Base-by-base conservation (phyloP, 2,888 invertebrate genomes). In the Lapara coniferarum region DNA sequence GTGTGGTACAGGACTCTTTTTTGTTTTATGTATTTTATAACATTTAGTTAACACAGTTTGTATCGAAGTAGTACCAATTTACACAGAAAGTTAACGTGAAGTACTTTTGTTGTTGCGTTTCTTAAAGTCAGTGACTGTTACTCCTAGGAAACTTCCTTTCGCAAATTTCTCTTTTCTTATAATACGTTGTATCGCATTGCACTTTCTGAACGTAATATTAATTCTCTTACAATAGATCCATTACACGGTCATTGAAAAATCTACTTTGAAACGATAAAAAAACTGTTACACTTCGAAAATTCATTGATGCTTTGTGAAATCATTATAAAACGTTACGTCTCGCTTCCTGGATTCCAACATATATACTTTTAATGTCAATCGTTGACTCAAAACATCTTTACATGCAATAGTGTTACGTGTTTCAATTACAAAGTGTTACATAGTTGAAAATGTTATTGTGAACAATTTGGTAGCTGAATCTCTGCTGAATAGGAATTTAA, bases 301-400 rank as follows among this genome's bases (percentile, higher is more conserved):
- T 7, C 13, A 63, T 63, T 63, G 16, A 49, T 49, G 13, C 13
- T 30, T 30, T 30, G 10, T 49, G 19, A 19, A 46, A 49, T 3
- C 19, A 46, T 19, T 49, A 6, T 49, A 63, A 10, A 49, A 63
- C 19, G 49, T 63, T 19, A 49, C 63, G 19, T 19, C 16, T 19
- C 19, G 2, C 63, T 59, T 59, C 59, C 59, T 63, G 12, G 12
- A 46, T 63, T 19, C 49, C 44, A 59, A 49, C 19, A 63, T 19
- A 30, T 37, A 46, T 10, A 63, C 19, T 19, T 49, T 46, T 63
- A 46, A 63, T 63, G 63, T 63, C 63, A 63, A 63, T 63, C 63
- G 46, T 52, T 52, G 16, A 6, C 37, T 37, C 37, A 57, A 58
- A 14, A 19, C 19, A 49, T 58, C 52, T 49, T 12, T 12, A 57